Conservation (phyloP, 2,113 vertebrate genomes). For the Tragulus kanchil region DNA sequence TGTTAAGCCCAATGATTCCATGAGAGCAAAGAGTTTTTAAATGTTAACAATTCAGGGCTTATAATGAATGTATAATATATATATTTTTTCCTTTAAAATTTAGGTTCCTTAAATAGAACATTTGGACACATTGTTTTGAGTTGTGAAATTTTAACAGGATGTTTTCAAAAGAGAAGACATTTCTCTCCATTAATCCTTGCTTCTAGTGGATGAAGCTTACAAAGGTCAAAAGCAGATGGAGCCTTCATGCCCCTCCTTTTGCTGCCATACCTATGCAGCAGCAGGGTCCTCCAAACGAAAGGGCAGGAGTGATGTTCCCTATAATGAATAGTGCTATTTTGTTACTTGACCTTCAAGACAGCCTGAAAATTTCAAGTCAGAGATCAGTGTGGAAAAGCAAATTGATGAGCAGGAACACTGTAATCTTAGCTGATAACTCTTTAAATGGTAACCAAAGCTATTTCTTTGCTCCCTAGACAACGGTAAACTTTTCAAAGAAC, state of each 20-base stretch:
- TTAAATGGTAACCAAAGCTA: slow-evolving; percentile 68
- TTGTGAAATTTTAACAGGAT: slow-evolving; percentile 75
- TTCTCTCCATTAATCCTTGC: slow-evolving; percentile 68
- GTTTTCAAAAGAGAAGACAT: slow-evolving; percentile 63
- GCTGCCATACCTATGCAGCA: slow-evolving; percentile 44
- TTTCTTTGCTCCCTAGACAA: slow-evolving; percentile 70
- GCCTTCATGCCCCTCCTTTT: slow-evolving; percentile 15
- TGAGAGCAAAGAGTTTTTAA: not conserved
- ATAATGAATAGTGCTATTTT: slow-evolving; percentile 78
- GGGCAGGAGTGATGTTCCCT: slow-evolving; percentile 76
- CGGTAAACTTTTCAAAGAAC: slow-evolving; percentile 75
- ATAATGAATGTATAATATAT: not conserved
- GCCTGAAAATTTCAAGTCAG: slow-evolving; percentile 73
- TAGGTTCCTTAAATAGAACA: slow-evolving; percentile 30
- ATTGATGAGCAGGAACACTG: slow-evolving; percentile 70
- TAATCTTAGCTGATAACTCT: slow-evolving; percentile 73
- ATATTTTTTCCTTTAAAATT: slow-evolving; percentile 28
- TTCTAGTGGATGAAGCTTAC: slow-evolving; percentile 57
- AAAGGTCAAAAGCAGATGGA: slow-evolving; percentile 74
- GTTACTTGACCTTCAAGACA: slow-evolving; percentile 81
- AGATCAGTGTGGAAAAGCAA: slow-evolving; percentile 76
- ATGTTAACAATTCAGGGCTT: not conserved
- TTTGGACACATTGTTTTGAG: slow-evolving; percentile 50
- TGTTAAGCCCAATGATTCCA: not conserved
- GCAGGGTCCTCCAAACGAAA: slow-evolving; percentile 69